Evolutionary conservation across 2,113 vertebrate species (phyloP), one percentile per base, ranked within the genome.

Genomic region (Leuciscus idus): DNA sequence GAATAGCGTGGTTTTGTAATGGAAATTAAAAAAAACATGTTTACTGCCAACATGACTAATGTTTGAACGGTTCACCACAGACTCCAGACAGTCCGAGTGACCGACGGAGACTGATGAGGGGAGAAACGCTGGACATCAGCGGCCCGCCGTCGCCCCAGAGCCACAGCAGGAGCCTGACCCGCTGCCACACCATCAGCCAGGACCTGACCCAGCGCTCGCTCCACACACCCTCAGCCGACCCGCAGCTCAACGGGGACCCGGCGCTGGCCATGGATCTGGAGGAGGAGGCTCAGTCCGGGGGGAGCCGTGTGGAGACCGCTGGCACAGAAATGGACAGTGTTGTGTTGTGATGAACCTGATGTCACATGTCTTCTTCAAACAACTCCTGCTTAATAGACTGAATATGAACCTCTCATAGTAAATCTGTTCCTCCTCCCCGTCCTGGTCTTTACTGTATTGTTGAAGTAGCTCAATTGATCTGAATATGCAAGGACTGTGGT

Each of bases 181-280:
- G 95, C 55, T 95, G 96, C 46, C 96, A 96, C 90, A 97, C 96
- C 0, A 92, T 21, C 90, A 87, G 28, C 59, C 86, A 90, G 62
- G 84, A 86, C 61, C 85, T 88, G 81, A 78, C 76, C 39, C 36
- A 55, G 15, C 33, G n/a, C 83, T 83, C 62, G 2, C 62, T 4
- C 0, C 70, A 1, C 48, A 78, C 36, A 82, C 46, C 55, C 26
- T 7, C 33, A 78, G 70, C 52, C 26, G 48, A 83, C 64, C 78
- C 52, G 21, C 72, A 39, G 15, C 62, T 80, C 74, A 88, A 82
- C 7, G 66, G 61, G 30, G 87, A 70, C 23, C 3, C 39, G 3
- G 70, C 43, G 13, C 57, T 55, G 55, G 64, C 19, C n/a, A 9
- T 23, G 52, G 33, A 57, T n/a, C n/a, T 81, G 39, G 61, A 68